Base-by-base conservation (phyloP, 2,888 invertebrate genomes). In the Drosophila melanosoma region DNA sequence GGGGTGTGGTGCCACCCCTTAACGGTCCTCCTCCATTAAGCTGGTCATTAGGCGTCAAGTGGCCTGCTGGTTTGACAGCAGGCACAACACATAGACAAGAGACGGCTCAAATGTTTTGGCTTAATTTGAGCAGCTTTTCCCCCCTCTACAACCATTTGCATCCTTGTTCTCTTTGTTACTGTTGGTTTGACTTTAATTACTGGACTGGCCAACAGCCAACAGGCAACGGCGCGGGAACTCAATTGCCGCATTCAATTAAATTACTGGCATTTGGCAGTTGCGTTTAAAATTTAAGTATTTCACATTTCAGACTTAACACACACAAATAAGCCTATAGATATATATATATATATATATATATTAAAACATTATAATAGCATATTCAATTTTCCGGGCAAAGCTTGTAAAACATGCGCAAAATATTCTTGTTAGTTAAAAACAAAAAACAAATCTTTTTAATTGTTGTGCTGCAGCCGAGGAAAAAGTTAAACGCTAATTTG, bases 41-140 rank as follows among this genome's bases (percentile, higher is more conserved):
- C 78, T 87, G 87, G 86, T 84, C 87, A 87, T 87, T 87, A 87
- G 81, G 86, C 87, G 84, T 84, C 86, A 87, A 87, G 86, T 87
- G 84, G 84, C 83, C 81, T 77, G 73, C 76, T 83, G 76, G 68
- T 63, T 74, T 74, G 68, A 76, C 76, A 75, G 81, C 69, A 40
- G 66, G 29, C 51, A 17, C 54, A 65, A 42, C 58, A 68, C 81
- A 74, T 61, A 74, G 74, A 79, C 74, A 79, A 76, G 52, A 52
- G 49, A 40, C 64, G 62, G 64, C 74, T 74, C 69, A 83, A 85
- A 80, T 78, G 80, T 87, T 87, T 84, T 72, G 76, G 76, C 84
- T 87, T 87, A 87, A 87, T 87, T 86, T 84, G 82, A 82, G 76
- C 57, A 76, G 54, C 63, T 35, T 29, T 45, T n/a, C 64, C 17